phyloP scores from a whole-genome alignment of 92 coral and sea anemone species.

The Hydrozoanthus gracilis region DNA sequence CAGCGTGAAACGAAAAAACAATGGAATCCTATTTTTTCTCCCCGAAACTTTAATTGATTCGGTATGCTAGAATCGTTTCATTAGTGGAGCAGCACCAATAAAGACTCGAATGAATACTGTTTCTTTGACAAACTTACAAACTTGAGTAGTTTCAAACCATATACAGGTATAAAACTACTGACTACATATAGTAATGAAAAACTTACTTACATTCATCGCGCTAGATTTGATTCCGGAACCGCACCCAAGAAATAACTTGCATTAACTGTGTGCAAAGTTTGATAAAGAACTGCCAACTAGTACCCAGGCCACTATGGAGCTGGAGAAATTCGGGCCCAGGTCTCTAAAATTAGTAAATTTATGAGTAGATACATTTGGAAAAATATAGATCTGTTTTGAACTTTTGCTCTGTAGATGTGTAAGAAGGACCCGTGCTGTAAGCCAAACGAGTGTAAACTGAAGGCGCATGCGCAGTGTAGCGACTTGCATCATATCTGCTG shows the following conservation, averaged over 20 bases:
- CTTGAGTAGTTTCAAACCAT: too few relatives aligned
- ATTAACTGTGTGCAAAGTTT: background rate
- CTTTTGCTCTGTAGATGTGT: background rate
- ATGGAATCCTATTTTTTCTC: too few relatives aligned
- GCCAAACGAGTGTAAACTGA: slow-evolving; percentile 70
- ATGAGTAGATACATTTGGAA: too few relatives aligned
- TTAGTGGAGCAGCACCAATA: too few relatives aligned
- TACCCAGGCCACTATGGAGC: background rate
- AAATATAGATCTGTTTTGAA: too few relatives aligned
- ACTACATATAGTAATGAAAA: background rate
- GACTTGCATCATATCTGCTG: slow-evolving; percentile 83
- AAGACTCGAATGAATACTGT: too few relatives aligned
- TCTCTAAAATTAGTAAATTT: background rate
- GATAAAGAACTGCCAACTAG: background rate
- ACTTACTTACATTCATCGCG: background rate
- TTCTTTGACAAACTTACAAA: too few relatives aligned
- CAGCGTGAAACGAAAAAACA: too few relatives aligned
- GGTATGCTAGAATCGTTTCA: too few relatives aligned
- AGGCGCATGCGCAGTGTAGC: slow-evolving; percentile 67
- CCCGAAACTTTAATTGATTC: too few relatives aligned
- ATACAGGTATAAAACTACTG: background rate
- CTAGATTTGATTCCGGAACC: background rate
- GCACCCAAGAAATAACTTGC: background rate
- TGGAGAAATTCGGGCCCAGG: background rate
- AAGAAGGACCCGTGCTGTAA: slow-evolving; percentile 74